Base-by-base conservation (phyloP, 2,888 invertebrate species). In the Eristalis intricaria region DNA sequence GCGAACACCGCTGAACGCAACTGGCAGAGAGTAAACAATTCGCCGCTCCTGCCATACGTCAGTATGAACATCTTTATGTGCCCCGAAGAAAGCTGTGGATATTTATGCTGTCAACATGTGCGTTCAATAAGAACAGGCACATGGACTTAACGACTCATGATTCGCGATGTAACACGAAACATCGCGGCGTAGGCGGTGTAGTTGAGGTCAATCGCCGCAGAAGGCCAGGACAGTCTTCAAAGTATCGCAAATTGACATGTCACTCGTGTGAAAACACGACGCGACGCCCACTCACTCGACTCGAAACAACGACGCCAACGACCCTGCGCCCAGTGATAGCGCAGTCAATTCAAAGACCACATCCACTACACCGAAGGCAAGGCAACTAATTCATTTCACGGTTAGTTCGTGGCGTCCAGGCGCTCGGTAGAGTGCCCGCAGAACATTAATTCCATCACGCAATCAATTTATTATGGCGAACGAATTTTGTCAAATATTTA, bases 391-490 rank as follows among this genome's bases (percentile, higher is more conserved):
- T 13, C 38, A 38, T 13, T 38, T 8, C 13, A 2, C 3, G 11
- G 38, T 10, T 38, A n/a, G 19, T 50, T 50, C 7, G 43, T n/a
- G 2, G 13, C 3, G 43, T 43, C 43, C 43, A 13, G 43, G 40
- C 40, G 40, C n/a, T n/a, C 50, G 19, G 1, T 50, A 19, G 19
- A 50, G n/a, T 8, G n/a, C 50, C 19, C 50, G 50, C 4, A 69
- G 50, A 4, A 65, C 43, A 71, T 58, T 40, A 58, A 58, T 78
- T 78, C 65, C 19, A 58, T 11, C 71, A 65, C 58, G 13, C 64
- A 70, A 71, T 58, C 65, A 71, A 78, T 77, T 71, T 65, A 78
- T 78, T 78, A 64, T 58, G 50, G 19, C 50, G 50, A 50, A 50
- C 50, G 50, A 50, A 50, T 50, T 19, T 50, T 43, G 43, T 78